Evolutionary conservation across 2,888 invertebrate species (phyloP), one percentile per base, ranked within the genome.

Genomic region (Nycteola revayana): DNA sequence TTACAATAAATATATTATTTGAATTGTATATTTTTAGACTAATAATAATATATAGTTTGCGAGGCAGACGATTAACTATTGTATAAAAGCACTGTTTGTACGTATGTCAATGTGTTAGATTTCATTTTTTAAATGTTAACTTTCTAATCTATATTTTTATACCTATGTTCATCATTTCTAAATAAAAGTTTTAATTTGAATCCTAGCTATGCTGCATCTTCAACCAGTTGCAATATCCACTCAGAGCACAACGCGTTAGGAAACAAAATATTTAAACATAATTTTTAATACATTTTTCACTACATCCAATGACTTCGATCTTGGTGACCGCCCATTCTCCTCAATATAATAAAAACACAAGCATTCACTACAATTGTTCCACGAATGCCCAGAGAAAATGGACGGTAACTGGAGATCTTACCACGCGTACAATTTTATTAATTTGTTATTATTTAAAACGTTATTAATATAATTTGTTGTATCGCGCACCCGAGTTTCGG

Each of bases 401-500:
- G 60, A 65, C 59, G 44, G 42, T 36, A 43, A 56, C 56, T 37
- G 48, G 6, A 42, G 61, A 66, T 77, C 79, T 73, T 61, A 66
- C 61, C 84, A 79, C 75, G 77, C 81, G 74, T 84, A 88, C 85
- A 85, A 65, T 83, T 85, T 82, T 79, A 77, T 80, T 82, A 75
- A 76, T 79, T 83, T 75, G 76, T 84, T 86, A 83, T 83, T 82
- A 85, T 78, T 83, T 86, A 84, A 86, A 87, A 86, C 83, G 66
- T 87, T 86, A 86, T 82, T 83, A 80, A 87, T 87, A 88, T 87
- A 87, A 86, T 88, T 86, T 88, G 87, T 86, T 87, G 87, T 88
- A 75, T 68, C 52, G 82, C 74, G 83, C 82, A 78, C 51, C 46
- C 49, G 30, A 51, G 65, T 52, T 54, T 66, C 84, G 73, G 75